Base-by-base conservation (phyloP, 2,797 vertebrate genomes). In the Danio tinwini region DNA sequence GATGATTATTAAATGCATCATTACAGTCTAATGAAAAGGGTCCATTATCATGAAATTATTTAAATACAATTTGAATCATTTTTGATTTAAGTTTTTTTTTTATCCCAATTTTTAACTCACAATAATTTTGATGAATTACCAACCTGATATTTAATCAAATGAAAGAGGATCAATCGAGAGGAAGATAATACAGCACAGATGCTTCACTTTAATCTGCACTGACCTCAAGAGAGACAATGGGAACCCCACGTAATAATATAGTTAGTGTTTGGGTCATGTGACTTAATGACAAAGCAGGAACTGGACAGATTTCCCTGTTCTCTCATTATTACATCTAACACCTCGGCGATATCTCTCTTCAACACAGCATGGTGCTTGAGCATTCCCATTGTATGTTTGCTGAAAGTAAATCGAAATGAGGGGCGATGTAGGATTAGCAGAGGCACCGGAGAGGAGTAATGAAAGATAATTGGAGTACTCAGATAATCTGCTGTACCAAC, bases 371-470 rank as follows among this genome's bases (percentile, higher is more conserved):
- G 2, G 37, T 68, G 70, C 44, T 45, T 47, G 40, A 37, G 42
- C 14, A 10, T 82, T 82, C 17, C 44, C 71, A 16, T 40, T 73
- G 63, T 63, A 47, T 74, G 61, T 44, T 73, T 73, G 62, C 29
- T 52, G 29, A 69, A 69, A 58, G 81, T 82, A 80, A 80, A 85
- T 50, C 81, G 74, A 81, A 80, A 67, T 62, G 40, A 47, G 65
- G 58, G 55, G 40, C 10, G 21, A 52, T 53, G 47, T 70, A 45
- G 77, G 72, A 72, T 81, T 72, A 80, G 80, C 13, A n/a, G 10
- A 71, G 52, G 42, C 68, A 69, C 42, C 9, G 19, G 69, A 74
- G 68, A 67, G 55, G 39, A 74, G 74, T 47, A 80, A 76, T 74
- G 17, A 65, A 62, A 62, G 80, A 78, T 77, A 77, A 80, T 65